Evolutionary conservation across 2,797 vertebrate genomes (phyloP).

Genomic region (Knipowitschia caucasica): DNA sequence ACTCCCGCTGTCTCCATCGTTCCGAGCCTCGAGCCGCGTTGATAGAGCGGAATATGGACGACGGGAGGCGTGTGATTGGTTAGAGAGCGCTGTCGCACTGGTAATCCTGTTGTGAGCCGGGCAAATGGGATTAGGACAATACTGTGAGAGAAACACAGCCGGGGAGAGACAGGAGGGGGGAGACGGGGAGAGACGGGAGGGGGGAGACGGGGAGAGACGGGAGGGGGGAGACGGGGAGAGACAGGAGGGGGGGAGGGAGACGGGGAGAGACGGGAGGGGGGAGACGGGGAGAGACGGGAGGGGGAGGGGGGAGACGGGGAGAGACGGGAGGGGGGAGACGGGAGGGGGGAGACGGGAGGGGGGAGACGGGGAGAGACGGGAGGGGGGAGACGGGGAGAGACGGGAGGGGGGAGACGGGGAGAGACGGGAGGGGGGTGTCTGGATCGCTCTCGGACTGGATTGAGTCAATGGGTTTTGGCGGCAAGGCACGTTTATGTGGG

Average conservation of each 20-base stretch:
- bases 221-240: not conserved
- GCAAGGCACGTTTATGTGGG: too few species aligned
- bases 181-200: not conserved
- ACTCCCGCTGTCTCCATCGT: not conserved
- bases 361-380: conserved; percentile 4
- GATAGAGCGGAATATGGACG: conserved; percentile 61
- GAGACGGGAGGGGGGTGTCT: conserved; percentile 29
- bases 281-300: conserved; percentile 8
- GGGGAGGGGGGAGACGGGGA: not conserved
- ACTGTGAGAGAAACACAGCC: conserved; percentile 57
- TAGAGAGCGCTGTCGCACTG: conserved; percentile 54
- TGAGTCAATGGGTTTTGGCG: not conserved
- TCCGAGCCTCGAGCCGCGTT: conserved; percentile 2
- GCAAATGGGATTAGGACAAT: conserved; percentile 74
- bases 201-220: not conserved
- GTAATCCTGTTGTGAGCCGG: conserved; percentile 75
- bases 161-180: not conserved
- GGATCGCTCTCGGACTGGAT: not conserved
- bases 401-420: not conserved
- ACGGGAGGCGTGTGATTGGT: conserved; percentile 62
- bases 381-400: not conserved
- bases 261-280: not conserved
- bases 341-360: too few species aligned
- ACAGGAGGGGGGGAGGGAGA: too few species aligned
- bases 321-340: not conserved